Conservation (phyloP, 2,797 vertebrate species). For the Sebastes kiyomatsui region DNA sequence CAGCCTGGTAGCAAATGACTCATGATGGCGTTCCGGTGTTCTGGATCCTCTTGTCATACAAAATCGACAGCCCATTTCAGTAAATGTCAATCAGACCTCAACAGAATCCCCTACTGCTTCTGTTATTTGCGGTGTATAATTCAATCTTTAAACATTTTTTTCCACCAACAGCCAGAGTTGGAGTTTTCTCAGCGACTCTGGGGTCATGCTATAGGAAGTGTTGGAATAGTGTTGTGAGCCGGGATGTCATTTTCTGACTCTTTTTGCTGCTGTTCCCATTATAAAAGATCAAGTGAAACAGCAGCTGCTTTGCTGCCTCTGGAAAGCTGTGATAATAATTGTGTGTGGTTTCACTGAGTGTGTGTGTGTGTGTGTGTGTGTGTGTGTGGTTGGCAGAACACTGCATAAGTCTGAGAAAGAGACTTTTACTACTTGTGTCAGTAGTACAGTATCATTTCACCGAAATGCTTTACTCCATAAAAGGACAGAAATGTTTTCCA, state of each 20-base stretch:
- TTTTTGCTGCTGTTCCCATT: conserved; percentile 74
- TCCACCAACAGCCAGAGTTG: conserved; percentile 31
- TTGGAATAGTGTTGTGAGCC: conserved; percentile 57
- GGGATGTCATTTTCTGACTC: conserved; percentile 66
- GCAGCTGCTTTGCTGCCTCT: conserved; percentile 70
- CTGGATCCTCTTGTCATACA: conserved; percentile 8
- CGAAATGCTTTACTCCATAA: conserved; percentile 38
- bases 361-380: conserved; percentile 13
- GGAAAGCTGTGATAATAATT: conserved; percentile 73
- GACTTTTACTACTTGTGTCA: conserved; percentile 52
- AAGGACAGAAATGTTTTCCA: conserved; percentile 57
- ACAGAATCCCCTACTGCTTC: conserved; percentile 29
- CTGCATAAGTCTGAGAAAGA: conserved; percentile 52
- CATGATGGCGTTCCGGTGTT: conserved; percentile 2
- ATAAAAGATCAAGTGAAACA: conserved; percentile 73
- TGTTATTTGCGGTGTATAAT: conserved; percentile 63
- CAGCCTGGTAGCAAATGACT: conserved; percentile 3
- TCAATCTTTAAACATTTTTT: conserved; percentile 53
- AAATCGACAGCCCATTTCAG: conserved; percentile 47
- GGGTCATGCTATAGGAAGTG: conserved; percentile 66
- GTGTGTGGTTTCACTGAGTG: conserved; percentile 40
- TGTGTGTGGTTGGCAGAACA: conserved; percentile 11
- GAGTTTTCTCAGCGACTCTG: conserved; percentile 58
- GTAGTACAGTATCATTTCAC: conserved; percentile 53
- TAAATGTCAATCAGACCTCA: conserved; percentile 62